Base-by-base conservation (phyloP, 1,140 invertebrate genomes). In the Luehdorfia chinensis region DNA sequence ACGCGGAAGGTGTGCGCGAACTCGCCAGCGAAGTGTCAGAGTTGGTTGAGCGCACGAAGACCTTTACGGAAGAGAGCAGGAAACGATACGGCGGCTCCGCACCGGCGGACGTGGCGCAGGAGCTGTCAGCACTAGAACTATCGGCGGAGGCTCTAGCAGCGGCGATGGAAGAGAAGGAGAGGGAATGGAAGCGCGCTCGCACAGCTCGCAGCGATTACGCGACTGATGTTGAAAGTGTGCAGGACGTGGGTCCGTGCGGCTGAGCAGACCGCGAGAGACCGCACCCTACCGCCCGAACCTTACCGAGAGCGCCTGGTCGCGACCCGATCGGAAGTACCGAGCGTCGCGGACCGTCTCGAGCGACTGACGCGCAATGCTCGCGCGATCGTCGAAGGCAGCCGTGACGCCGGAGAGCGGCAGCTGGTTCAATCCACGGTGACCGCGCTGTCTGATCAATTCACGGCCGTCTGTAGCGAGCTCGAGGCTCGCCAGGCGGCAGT, bases 401-500 rank as follows among this genome's bases (percentile, higher is more conserved):
- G 89, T 44, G 94, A 95, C 73, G 90, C 92, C 6, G 89, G 91
- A 28, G 95, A 97, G 84, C 92, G 92, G 59, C 90, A 93, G 53
- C 73, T 94, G 30, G 91, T 97, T 32, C 89, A 91, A 58, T 92
- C 90, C 16, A 96, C 94, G 0, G 90, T 96, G 15, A 88, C 91
- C 32, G 92, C 91, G 51, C 75, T 96, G 15, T 91, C 91, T 2
- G 93, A 95, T 16, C 94, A 96, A 72, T 85, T 97, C 66, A 87
- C 89, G 23, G 93, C 95, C 54, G 90, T 97, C 0, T 92, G 88
- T 56, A 89, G 89, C 33, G 93, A 92, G 90, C 77, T 96, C 37
- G 94, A 96, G 46, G 94, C 95, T 56, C 94, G 93, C 81, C 94
- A 93, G 68, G 91, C 93, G 59, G 90, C 95, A 68, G 92, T 98